Evolutionary conservation across 2,113 vertebrate species (phyloP).

Genomic region (Emydocephalus ijimae): DNA sequence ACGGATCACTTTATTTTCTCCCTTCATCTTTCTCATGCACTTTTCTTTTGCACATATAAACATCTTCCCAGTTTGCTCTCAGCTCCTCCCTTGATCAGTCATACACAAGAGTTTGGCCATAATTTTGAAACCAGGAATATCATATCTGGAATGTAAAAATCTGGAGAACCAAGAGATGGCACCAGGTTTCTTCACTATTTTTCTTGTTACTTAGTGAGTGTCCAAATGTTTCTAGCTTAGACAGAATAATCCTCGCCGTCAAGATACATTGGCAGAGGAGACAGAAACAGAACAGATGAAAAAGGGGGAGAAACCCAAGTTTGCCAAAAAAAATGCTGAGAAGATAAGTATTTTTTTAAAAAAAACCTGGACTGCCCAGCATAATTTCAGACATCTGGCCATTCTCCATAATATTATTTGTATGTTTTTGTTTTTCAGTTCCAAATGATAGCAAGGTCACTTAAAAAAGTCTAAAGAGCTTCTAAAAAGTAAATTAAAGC

Average conservation of each 20-base stretch:
- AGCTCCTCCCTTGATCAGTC: background rate
- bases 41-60: background rate
- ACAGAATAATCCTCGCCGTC: no score
- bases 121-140: background rate
- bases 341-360: background rate
- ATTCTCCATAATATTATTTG: background rate
- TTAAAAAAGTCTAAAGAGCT: slow-evolving; percentile 33
- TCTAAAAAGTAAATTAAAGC: background rate
- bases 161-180: background rate
- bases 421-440: background rate
- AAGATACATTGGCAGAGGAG: background rate
- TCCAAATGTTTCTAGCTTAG: background rate
- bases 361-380: background rate
- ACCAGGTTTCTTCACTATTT: background rate
- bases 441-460: slow-evolving; percentile 31
- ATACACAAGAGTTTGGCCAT: background rate
- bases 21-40: background rate
- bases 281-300: background rate
- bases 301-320: background rate
- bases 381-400: background rate
- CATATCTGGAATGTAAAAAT: background rate
- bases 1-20: background rate
- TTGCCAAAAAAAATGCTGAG: background rate
- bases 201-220: background rate
- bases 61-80: background rate